A percentile compares a stretch with the other conserved stretches of the same genome.
Evolutionary conservation across 2,888 invertebrate species (phyloP).

Genomic region (Caenorhabditis sinica): DNA sequence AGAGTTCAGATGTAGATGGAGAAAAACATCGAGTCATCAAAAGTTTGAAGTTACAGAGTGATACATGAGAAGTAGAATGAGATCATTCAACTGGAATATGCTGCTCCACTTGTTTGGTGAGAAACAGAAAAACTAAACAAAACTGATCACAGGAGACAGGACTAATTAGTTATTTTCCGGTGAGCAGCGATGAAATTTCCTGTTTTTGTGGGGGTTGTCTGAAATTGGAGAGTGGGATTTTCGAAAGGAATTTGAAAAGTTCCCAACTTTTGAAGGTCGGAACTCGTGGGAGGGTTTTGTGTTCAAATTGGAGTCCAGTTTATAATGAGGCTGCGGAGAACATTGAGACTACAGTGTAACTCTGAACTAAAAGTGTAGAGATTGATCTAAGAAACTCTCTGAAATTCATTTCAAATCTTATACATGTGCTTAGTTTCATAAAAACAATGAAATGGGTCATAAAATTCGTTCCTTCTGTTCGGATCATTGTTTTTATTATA

Average conservation of each 20-base stretch:
- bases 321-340: too few relatives aligned
- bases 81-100: neutral
- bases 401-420: too few relatives aligned
- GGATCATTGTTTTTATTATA: neutral
- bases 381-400: too few relatives aligned
- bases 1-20: neutral
- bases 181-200: neutral
- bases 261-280: neutral
- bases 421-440: too few relatives aligned
- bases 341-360: too few relatives aligned
- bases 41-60: neutral
- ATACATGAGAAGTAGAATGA: neutral
- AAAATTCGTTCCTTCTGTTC: neutral
- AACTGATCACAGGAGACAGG: neutral
- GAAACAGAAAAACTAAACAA: neutral
- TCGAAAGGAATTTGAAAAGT: neutral
- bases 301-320: neutral
- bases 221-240: neutral
- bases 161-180: conserved; percentile 15
- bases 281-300: neutral
- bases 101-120: conserved; percentile 15
- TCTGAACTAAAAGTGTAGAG: too few relatives aligned
- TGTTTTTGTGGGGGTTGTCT: neutral
- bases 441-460: neutral
- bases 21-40: neutral